Base-by-base conservation (phyloP, 2,113 vertebrate genomes). In the Takifugu flavidus region DNA sequence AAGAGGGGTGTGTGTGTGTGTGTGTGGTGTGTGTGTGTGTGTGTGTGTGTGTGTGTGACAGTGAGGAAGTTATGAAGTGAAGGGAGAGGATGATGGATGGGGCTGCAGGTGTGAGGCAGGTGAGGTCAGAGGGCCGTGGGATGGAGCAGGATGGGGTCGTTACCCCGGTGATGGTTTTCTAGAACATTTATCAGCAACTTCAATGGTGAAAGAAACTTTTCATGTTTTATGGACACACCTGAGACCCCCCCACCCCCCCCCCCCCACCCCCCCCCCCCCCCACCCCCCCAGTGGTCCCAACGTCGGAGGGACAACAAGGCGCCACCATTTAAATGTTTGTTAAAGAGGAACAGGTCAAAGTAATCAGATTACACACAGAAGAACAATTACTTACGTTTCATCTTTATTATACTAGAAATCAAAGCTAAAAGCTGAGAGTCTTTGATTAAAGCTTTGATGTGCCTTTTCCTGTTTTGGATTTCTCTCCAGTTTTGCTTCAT, bases 11-110 rank as follows among this genome's bases (percentile, higher is more conserved):
- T n/a, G n/a, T n/a, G n/a, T 13, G 27, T 5, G 4, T 26, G 47
- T 62, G 49, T 47, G 62, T 29, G 14, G 26, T 6, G 4, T 26
- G 47, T 62, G 49, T 47, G 62, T 29, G 34, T 39, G 34, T 39
- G 34, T 39, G 34, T 12, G 28, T 4, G 4, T 26, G 47, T 62
- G 49, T 46, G 62, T 26, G 49, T 26, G 70, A 73, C 62, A 53
- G 58, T 50, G 60, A 73, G 58, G 49, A 69, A 56, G 65, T 82
- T 45, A 76, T 75, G 72, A 79, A 64, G 67, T 25, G 70, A 60
- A 57, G 64, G 55, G 79, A 80, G 52, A 49, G n/a, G 67, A 74
- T 78, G 79, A 79, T 71, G 73, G 77, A 84, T 70, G 55, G 25
- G 49, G 58, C 14, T 10, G 28, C 45, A 82, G 68, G 71, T 83